Evolutionary conservation across 2,888 invertebrate genomes (phyloP).

Genomic region (Noctua fimbriata): DNA sequence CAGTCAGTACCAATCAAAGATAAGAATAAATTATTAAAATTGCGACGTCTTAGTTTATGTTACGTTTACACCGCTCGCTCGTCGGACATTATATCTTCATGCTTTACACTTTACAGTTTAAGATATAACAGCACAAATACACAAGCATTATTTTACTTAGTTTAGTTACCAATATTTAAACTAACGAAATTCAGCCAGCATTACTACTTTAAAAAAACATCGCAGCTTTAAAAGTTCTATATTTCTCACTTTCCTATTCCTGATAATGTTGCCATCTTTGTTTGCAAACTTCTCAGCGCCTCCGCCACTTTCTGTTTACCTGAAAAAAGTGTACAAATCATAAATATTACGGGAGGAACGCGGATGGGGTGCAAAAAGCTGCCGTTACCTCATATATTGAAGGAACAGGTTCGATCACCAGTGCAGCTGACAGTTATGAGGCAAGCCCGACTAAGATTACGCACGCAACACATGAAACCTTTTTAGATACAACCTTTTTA

Average conservation of each 20-base stretch:
- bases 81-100: too few species aligned
- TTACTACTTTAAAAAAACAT: background rate
- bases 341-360: constrained; percentile 34
- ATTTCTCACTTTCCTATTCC: background rate
- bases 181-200: background rate
- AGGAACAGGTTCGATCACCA: constrained; percentile 70
- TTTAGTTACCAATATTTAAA: background rate
- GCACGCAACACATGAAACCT: constrained; percentile 71
- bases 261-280: background rate
- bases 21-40: too few species aligned
- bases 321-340: constrained; percentile 17
- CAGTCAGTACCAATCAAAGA: too few species aligned
- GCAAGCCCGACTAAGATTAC: constrained; percentile 68
- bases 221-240: background rate
- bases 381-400: constrained; percentile 67
- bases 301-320: background rate
- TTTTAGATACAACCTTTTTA: constrained; percentile 55
- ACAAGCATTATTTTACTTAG: background rate
- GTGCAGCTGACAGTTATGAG: constrained; percentile 73
- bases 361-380: constrained; percentile 64
- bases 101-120: too few species aligned
- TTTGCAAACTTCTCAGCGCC: background rate
- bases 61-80: too few species aligned
- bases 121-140: background rate
- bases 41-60: too few species aligned